These are phyloP conservation scores for Potamilus streckersoni DNA, from an alignment of 1,140 invertebrate genomes.

Conservation along the genomic window DNA sequence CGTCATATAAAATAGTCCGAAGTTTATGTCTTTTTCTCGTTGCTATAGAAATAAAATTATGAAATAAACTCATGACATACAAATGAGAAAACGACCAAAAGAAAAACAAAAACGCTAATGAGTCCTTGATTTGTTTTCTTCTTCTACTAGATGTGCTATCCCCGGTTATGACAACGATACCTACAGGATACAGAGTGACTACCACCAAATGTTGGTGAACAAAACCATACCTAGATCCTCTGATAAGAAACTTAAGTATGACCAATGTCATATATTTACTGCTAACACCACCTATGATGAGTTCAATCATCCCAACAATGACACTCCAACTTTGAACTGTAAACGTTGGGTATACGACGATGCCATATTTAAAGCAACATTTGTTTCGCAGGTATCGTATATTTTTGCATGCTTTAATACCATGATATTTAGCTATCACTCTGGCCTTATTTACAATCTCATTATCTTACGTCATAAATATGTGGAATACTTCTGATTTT, in stretches of 20 bases:
- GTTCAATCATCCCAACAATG: slow-evolving; percentile 16
- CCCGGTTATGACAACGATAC: slow-evolving; percentile 25
- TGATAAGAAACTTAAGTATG: slow-evolving; percentile 9
- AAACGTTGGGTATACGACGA: slow-evolving; percentile 30
- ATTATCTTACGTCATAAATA: too few relatives aligned
- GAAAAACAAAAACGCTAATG: too few relatives aligned
- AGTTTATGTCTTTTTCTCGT: too few relatives aligned
- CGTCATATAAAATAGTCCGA: too few relatives aligned
- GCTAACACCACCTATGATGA: slow-evolving; percentile 4
- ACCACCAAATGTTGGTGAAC: slow-evolving; percentile 28
- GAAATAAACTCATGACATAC: too few relatives aligned
- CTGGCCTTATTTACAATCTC: too few relatives aligned
- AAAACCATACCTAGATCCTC: slow-evolving; percentile 18
- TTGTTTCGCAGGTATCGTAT: slow-evolving; percentile 26
- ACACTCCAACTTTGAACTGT: background rate
- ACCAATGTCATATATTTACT: slow-evolving; percentile 16
- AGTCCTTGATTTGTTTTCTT: too few relatives aligned
- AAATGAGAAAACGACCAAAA: too few relatives aligned
- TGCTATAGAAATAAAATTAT: too few relatives aligned
- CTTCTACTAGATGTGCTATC: too few relatives aligned
- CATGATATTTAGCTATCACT: too few relatives aligned
- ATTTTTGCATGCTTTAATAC: background rate
- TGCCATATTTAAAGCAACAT: slow-evolving; percentile 27
- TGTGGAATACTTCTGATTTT: too few relatives aligned
- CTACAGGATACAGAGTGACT: slow-evolving; percentile 21